Conservation (phyloP, 1,140 invertebrate species). For the Caenorhabditis tropicalis region DNA sequence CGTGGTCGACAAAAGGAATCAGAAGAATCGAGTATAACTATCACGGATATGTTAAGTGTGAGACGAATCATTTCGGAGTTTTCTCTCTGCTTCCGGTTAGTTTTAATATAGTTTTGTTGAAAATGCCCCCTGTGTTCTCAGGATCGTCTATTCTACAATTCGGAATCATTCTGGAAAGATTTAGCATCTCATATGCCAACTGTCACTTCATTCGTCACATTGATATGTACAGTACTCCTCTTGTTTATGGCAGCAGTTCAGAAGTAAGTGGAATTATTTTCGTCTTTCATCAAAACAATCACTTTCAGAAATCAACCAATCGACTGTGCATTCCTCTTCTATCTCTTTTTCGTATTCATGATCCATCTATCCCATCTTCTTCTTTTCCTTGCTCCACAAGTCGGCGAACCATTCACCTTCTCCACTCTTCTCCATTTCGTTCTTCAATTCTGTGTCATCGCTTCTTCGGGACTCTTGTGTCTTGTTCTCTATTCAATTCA, state of each 20-base stretch:
- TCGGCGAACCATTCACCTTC: slow-evolving; percentile 51
- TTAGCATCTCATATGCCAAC: slow-evolving; percentile 38
- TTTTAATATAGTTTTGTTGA: background rate
- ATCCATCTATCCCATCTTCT: slow-evolving; percentile 45
- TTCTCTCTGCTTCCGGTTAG: slow-evolving; percentile 47
- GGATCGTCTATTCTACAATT: slow-evolving; percentile 22
- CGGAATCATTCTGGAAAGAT: slow-evolving; percentile 42
- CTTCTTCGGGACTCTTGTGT: slow-evolving; percentile 38
- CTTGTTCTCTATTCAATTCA: slow-evolving; percentile 39
- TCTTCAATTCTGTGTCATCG: slow-evolving; percentile 53
- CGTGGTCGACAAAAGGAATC: slow-evolving; percentile 52
- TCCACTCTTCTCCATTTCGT: slow-evolving; percentile 42
- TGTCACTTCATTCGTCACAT: slow-evolving; percentile 45
- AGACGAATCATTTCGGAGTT: slow-evolving; percentile 46
- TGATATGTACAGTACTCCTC: slow-evolving; percentile 20
- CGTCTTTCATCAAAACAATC: background rate
- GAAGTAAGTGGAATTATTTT: slow-evolving; percentile 21
- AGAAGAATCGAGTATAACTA: slow-evolving; percentile 40
- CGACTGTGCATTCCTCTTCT: slow-evolving; percentile 47
- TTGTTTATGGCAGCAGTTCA: slow-evolving; percentile 39
- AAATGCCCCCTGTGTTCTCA: background rate
- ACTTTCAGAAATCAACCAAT: slow-evolving; percentile 33
- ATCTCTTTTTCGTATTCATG: slow-evolving; percentile 50
- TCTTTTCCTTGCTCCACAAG: slow-evolving; percentile 47
- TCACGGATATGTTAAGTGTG: slow-evolving; percentile 52